Conservation (phyloP, 2,113 vertebrate genomes). For the Salvelinus sp. region DNA sequence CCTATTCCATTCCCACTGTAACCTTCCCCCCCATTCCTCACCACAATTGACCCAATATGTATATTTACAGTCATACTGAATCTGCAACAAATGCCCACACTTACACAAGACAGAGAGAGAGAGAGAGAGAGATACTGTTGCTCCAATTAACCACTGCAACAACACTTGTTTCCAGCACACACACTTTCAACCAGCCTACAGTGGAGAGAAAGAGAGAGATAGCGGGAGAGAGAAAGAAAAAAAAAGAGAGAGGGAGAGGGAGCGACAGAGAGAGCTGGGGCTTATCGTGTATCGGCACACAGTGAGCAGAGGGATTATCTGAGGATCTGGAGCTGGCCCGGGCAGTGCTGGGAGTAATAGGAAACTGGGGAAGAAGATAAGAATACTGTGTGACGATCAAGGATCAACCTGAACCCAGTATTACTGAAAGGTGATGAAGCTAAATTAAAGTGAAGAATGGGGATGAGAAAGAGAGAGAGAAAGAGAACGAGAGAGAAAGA, state of each 20-base stretch:
- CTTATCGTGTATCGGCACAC: constrained; percentile 58
- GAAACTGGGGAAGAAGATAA: constrained; percentile 62
- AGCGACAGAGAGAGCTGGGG: constrained; percentile 8
- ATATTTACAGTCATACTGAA: background rate
- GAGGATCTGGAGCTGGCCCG: constrained; percentile 58
- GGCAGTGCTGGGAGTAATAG: constrained; percentile 50
- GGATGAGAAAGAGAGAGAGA: background rate
- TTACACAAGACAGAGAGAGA: background rate
- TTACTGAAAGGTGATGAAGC: constrained; percentile 41
- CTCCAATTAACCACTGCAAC: background rate
- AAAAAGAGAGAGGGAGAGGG: background rate
- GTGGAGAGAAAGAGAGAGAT: background rate
- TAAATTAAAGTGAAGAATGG: constrained; percentile 23
- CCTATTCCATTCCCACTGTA: background rate
- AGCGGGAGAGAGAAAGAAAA: background rate
- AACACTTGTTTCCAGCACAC: background rate
- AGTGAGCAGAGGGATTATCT: constrained; percentile 64
- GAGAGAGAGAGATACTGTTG: background rate
- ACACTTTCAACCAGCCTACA: background rate
- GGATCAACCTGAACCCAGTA: constrained; percentile 29
- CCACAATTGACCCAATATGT: background rate
- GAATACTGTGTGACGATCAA: background rate
- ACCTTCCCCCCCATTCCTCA: background rate
- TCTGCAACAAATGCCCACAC: background rate
- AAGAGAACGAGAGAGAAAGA: background rate